Base-by-base conservation (phyloP, 1,140 invertebrate genomes). In the Pygmarrhopalites habei region DNA sequence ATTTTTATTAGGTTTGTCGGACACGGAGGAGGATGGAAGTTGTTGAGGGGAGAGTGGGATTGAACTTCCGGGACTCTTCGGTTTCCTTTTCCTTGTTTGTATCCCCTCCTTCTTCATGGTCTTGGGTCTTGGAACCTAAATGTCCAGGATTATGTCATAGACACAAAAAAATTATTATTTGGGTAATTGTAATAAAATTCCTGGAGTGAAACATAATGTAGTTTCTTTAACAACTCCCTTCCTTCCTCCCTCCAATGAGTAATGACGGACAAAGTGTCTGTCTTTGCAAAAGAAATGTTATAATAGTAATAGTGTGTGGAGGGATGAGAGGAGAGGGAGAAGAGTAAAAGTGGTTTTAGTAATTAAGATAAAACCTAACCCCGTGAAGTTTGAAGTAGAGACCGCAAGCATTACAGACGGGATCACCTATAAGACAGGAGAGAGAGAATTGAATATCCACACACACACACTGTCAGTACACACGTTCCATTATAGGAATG, bases 91-190 rank as follows among this genome's bases (percentile, higher is more conserved):
- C 65, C 95, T 79, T 19, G 93, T 97, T 77, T 97, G 94, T 74
- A 98, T 97, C 10, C 92, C 94, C 73, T 97, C 94, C 73, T 95
- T 89, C 72, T 93, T 83, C 93, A 98, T 97, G 28, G 92, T 89
- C 65, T 92, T 82, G 5, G 95, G 95, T 60, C 91, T 80, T 76
- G 77, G 70, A 14, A 77, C 75, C 77, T 78, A 32, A 2, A 29
- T n/a, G n/a, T n/a, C n/a, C 49, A 39, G 26, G 15, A 56, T 47
- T 55, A 21, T 41, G 29, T 51, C 2, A 29, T 52, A 25, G 30
- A 7, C 5, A 35, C 5, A 35, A 35, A 15, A 35, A 35, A 35
- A 35, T 7, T 35, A 5, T 15, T 35, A 35, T 35, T 35, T 35
- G 32, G 39, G n/a, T 41, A 41, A 41, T 41, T 41, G 39, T n/a